Base-by-base conservation (phyloP, 2,113 vertebrate species). In the Sinosuthora webbiana region DNA sequence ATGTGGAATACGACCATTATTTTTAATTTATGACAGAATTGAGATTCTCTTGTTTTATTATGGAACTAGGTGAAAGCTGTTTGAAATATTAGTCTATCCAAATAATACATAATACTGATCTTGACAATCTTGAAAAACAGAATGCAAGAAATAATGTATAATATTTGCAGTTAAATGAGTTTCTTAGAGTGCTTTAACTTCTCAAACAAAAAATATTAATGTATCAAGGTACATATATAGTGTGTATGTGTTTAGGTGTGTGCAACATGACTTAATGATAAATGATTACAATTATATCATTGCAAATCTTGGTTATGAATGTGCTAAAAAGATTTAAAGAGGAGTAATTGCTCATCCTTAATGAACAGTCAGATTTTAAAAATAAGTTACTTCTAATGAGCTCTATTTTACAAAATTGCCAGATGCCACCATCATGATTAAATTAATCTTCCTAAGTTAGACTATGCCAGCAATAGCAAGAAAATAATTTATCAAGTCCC, bases 21-120 rank as follows among this genome's bases (percentile, higher is more conserved):
- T 97, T 96, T 35, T 88, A 95, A 89, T 52, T 91, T 65, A 70
- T 67, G 63, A 87, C 68, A 93, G 81, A 95, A 96, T 93, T 95
- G 70, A 96, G 42, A 97, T 86, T 68, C 41, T 52, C 30, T 95
- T 44, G 0, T 92, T 96, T 94, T 96, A 95, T 89, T 92, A 56
- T 55, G 60, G 76, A 96, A 94, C 45, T 78, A 89, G 50, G 83
- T 83, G 65, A 94, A 93, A 96, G 52, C 87, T 88, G 17, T 89
- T 87, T 97, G 83, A 96, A 97, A 94, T 97, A 96, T 88, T 94
- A 94, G 86, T 90, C 75, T 52, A 63, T 83, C 68, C 65, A 94
- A 95, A 81, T 96, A 96, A 97, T 85, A 79, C 50, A 89, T 82
- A 63, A 75, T 37, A 52, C 13, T 37, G 35, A 87, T 84, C 49